A percentile compares a stretch with the other conserved stretches of the same genome.
These are phyloP conservation scores for Coenonympha arcania DNA, from an alignment of 2,888 invertebrate genomes.

Conservation along the genomic window DNA sequence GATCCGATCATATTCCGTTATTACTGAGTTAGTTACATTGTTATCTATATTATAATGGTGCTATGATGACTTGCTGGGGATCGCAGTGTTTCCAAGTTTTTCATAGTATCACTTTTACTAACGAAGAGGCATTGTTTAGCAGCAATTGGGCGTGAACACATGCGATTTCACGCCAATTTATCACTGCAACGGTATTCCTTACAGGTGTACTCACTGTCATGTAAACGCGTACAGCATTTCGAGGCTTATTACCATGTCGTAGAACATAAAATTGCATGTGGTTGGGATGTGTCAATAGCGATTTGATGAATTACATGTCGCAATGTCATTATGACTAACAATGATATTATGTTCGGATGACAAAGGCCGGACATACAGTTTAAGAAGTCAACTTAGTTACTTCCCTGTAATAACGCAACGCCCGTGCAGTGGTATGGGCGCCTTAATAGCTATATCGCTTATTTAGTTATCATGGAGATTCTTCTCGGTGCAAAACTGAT, in stretches of 20 bases:
- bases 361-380: slow-evolving; percentile 2
- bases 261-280: not conserved
- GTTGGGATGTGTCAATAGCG: not conserved
- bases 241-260: not conserved
- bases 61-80: too few relatives aligned
- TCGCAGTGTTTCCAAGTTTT: not conserved
- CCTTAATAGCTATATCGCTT: too few relatives aligned
- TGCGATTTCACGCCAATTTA: slow-evolving; percentile 48
- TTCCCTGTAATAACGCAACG: too few relatives aligned
- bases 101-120: slow-evolving; percentile 3
- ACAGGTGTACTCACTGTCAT: not conserved
- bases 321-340: not conserved
- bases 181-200: slow-evolving; percentile 6
- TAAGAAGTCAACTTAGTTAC: too few relatives aligned
- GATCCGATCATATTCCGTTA: too few relatives aligned
- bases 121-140: slow-evolving; percentile 1
- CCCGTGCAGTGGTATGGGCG: too few relatives aligned
- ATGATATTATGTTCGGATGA: too few relatives aligned
- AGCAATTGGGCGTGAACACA: slow-evolving; percentile 30
- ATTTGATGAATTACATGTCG: not conserved
- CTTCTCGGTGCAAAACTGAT: too few relatives aligned
- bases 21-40: too few relatives aligned
- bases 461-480: too few relatives aligned
- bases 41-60: too few relatives aligned
- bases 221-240: not conserved